Percentiles rank a stretch among this genome's conserved stretches.
Evolutionary conservation across 2,888 invertebrate species (phyloP).

Genomic region (Cheilosia variabilis): DNA sequence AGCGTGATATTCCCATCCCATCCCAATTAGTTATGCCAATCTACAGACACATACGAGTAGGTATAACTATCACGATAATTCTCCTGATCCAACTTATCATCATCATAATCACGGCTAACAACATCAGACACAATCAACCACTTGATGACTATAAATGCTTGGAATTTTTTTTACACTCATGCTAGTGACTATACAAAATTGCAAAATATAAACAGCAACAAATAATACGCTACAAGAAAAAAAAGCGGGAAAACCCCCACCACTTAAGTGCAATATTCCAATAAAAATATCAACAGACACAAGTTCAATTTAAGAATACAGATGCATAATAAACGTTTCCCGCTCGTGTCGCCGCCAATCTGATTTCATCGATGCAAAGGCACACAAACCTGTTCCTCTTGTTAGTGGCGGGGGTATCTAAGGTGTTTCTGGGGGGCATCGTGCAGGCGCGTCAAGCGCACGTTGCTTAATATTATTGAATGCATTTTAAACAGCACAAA

Average conservation of each 20-base stretch:
- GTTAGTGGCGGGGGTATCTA: neutral
- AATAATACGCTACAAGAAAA: neutral
- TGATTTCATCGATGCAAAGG: neutral
- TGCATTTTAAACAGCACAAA: constrained; percentile 2
- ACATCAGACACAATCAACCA: constrained; percentile 27
- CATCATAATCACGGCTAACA: constrained; percentile 44
- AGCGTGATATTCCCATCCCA: constrained; percentile 21
- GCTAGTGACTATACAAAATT: constrained; percentile 8
- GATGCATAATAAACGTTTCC: neutral
- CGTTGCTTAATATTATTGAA: constrained; percentile 13
- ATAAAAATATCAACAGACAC: constrained; percentile 1
- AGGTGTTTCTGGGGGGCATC: neutral
- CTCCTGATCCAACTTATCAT: constrained; percentile 23
- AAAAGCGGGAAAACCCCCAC: constrained; percentile 19
- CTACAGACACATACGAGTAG: constrained; percentile 1
- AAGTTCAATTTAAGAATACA: constrained; percentile 14
- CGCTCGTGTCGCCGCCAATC: constrained; percentile 27
- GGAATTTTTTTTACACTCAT: constrained; percentile 29
- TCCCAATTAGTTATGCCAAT: neutral
- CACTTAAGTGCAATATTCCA: neutral
- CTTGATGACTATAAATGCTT: constrained; percentile 31
- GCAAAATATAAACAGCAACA: neutral
- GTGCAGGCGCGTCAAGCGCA: too few species aligned
- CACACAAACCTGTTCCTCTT: constrained; percentile 9
- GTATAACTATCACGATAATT: constrained; percentile 20